Percentiles rank a stretch among this genome's conserved stretches.
Evolutionary conservation across 2,797 vertebrate genomes (phyloP).

Genomic region (Furcifer pardalis): DNA sequence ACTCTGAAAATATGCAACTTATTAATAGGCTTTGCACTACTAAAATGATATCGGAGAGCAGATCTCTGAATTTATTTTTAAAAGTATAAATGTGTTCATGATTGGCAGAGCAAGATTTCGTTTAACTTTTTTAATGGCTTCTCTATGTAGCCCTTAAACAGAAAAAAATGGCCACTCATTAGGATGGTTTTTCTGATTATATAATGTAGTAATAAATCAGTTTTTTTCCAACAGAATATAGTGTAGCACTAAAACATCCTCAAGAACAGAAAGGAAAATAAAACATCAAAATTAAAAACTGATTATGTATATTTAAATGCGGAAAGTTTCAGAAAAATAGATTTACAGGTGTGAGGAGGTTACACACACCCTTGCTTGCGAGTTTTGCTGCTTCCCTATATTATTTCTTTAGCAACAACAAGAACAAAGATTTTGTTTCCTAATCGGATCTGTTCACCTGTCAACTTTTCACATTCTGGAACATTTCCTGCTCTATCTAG

Average conservation of each 20-base stretch:
- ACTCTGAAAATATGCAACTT: no score
- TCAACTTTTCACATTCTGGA: neutral
- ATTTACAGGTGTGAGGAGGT: no score
- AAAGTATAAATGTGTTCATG: neutral
- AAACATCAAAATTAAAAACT: neutral
- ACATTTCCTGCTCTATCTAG: constrained; percentile 35
- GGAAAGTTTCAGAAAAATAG: no score
- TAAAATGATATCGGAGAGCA: no score
- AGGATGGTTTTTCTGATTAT: no score
- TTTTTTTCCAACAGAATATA: neutral
- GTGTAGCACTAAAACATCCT: neutral
- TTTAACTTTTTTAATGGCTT: no score
- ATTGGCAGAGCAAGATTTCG: neutral
- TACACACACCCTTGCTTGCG: neutral
- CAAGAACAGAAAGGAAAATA: neutral
- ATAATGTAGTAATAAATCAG: neutral
- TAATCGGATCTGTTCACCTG: neutral
- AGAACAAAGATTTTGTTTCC: neutral
- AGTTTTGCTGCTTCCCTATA: neutral
- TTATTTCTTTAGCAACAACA: neutral
- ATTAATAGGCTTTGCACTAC: no score
- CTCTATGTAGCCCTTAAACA: neutral
- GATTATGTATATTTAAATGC: neutral
- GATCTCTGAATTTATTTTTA: no score
- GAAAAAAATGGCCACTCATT: neutral